Evolutionary conservation across 2,113 vertebrate genomes (phyloP), one percentile per base, ranked within the genome.

Genomic region (Rhinolophus sinicus): DNA sequence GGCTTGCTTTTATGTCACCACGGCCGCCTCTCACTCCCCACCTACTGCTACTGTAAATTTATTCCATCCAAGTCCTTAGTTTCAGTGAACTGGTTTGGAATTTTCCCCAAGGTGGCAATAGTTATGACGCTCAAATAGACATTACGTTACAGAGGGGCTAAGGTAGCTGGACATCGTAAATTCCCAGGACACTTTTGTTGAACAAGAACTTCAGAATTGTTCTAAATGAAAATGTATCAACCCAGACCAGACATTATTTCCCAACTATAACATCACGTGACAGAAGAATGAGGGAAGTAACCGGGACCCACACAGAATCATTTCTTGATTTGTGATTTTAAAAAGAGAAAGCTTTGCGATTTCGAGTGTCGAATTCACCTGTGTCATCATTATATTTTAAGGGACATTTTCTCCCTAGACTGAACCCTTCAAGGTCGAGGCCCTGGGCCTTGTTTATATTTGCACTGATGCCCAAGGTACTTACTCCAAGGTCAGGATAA

Each of bases 81-180:
- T 85, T 62, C n/a, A 24, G n/a, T 60, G 44, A 95, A 89, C 38
- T n/a, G 67, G 58, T 8, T 88, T 77, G 28, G 50, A 82, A 73
- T 40, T 35, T 40, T 26, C 64, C 56, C 64, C 75, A 26, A 24
- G 35, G 76, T 14, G 28, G 64, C 60, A 47, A 35, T 77, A 13
- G 73, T 75, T 21, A 40, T 2, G 50, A 69, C 7, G 30, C 33
- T 75, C 21, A 33, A 22, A 40, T 24, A 78, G 62, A 40, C 0
- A 0, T 14, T 5, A 19, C 40, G 24, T 72, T 8, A 30, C 21
- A 52, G 84, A 24, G n/a, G 76, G 28, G 35, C 33, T 6, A 14
- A 52, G 11, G 24, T 26, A 11, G 47, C 7, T 38, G 54, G 62
- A n/a, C 52, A 14, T 11, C 10, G 1, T 10, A 19, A n/a, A 40